A percentile compares a stretch with the other conserved stretches of the same genome.
Conservation (phyloP, 1,140 invertebrate genomes). For the Drosophila chauvacae region DNA sequence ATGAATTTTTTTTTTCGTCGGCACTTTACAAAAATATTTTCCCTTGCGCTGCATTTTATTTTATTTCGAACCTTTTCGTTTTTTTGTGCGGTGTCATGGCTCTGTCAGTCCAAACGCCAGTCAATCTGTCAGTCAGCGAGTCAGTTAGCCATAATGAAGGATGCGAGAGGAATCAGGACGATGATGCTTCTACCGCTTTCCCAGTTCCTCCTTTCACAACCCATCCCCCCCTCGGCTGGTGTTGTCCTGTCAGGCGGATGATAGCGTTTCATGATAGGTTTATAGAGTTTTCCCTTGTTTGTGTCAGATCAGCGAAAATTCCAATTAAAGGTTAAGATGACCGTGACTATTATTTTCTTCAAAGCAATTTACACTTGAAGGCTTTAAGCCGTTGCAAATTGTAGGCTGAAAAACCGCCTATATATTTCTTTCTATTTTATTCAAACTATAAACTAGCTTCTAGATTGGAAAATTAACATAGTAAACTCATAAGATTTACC, state of each 20-base stretch:
- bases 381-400: neutral
- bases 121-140: slow-evolving; percentile 80
- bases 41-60: slow-evolving; percentile 39
- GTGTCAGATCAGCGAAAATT: slow-evolving; percentile 40
- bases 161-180: slow-evolving; percentile 53
- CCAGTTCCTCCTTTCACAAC: neutral
- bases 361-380: neutral
- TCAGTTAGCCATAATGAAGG: slow-evolving; percentile 79
- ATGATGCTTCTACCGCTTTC: slow-evolving; percentile 34
- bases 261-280: slow-evolving; percentile 47
- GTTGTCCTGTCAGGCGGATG: slow-evolving; percentile 40
- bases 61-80: slow-evolving; percentile 24
- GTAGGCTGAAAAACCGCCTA: neutral
- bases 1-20: slow-evolving; percentile 6
- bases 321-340: slow-evolving; percentile 38
- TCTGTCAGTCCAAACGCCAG: slow-evolving; percentile 72
- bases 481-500: neutral
- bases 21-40: slow-evolving; percentile 40
- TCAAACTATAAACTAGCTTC: neutral
- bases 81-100: slow-evolving; percentile 71
- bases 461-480: neutral
- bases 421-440: neutral
- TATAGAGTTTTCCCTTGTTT: slow-evolving; percentile 52
- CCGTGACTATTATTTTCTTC: neutral
- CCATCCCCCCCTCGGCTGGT: neutral